Percentiles rank a stretch among this genome's conserved stretches.
These are phyloP conservation scores for Argyresthia goedartella DNA, from an alignment of 2,888 invertebrate genomes.

Conservation along the genomic window DNA sequence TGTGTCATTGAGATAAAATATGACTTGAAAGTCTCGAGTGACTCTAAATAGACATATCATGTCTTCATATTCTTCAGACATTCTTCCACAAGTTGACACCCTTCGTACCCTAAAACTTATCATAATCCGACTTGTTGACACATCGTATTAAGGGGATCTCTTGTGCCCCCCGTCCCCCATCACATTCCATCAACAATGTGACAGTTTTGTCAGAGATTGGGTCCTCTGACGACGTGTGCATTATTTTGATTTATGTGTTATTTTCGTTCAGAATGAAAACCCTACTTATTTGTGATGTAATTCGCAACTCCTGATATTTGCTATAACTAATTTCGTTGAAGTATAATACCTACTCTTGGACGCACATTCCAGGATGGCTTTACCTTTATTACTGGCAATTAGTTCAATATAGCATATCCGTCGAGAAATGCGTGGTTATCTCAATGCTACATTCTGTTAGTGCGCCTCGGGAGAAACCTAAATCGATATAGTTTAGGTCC, in stretches of 20 bases:
- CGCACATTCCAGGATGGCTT: not conserved
- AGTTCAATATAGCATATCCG: conserved; percentile 10
- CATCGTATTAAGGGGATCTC: conserved; percentile 23
- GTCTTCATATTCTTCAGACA: not conserved
- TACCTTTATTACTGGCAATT: conserved; percentile 18
- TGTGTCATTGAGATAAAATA: no score
- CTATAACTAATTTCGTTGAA: no score
- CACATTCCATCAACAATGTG: conserved; percentile 15
- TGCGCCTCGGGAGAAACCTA: conserved; percentile 32
- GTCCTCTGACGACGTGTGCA: conserved; percentile 6
- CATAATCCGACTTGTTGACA: conserved; percentile 39
- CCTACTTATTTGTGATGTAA: no score
- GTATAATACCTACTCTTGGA: no score
- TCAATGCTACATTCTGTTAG: not conserved
- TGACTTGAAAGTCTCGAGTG: no score
- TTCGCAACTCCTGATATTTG: no score
- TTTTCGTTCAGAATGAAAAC: no score
- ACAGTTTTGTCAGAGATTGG: conserved; percentile 12
- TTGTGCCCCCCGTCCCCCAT: conserved; percentile 15
- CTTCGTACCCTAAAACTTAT: conserved; percentile 9
- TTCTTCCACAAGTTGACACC: not conserved
- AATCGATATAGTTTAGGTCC: conserved; percentile 19
- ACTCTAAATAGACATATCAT: not conserved
- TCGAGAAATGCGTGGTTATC: not conserved
- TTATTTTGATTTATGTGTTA: conserved; percentile 13